phyloP scores from a whole-genome alignment of 2,888 invertebrate genomes.

The Synergus laeviventris region DNA sequence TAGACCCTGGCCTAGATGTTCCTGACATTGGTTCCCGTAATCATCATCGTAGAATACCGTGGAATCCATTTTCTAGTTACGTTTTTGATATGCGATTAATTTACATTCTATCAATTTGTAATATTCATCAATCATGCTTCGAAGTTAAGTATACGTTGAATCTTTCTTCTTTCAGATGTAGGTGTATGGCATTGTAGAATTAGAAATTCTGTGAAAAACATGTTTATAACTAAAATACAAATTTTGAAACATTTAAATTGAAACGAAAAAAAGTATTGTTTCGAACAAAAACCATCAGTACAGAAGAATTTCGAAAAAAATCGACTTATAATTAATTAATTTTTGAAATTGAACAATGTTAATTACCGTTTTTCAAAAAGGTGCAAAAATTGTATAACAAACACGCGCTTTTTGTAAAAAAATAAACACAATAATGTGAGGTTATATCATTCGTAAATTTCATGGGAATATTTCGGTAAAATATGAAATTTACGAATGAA shows the following conservation, averaged over 20 bases:
- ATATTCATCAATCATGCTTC: not conserved
- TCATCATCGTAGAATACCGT: constrained; percentile 60
- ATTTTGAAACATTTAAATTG: too few relatives aligned
- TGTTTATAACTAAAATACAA: not conserved
- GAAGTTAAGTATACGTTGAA: not conserved
- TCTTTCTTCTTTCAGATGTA: not conserved
- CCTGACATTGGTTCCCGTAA: constrained; percentile 61
- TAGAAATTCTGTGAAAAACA: not conserved
- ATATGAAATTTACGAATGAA: not conserved
- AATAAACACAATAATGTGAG: constrained; percentile 5
- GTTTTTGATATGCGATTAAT: not conserved
- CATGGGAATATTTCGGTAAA: constrained; percentile 8
- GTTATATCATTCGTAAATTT: constrained; percentile 12
- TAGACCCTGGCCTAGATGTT: constrained; percentile 60
- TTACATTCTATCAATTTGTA: not conserved
- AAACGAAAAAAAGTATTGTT: too few relatives aligned
- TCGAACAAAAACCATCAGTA: too few relatives aligned
- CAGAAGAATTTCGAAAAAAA: not conserved
- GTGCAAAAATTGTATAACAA: not conserved
- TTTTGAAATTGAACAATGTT: not conserved
- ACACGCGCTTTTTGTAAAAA: not conserved
- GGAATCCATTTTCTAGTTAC: constrained; percentile 52
- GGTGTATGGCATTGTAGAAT: not conserved
- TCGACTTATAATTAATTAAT: not conserved
- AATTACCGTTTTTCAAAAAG: not conserved